Evolutionary conservation across 2,113 vertebrate species (phyloP).

Genomic region (Maccullochella peelii): DNA sequence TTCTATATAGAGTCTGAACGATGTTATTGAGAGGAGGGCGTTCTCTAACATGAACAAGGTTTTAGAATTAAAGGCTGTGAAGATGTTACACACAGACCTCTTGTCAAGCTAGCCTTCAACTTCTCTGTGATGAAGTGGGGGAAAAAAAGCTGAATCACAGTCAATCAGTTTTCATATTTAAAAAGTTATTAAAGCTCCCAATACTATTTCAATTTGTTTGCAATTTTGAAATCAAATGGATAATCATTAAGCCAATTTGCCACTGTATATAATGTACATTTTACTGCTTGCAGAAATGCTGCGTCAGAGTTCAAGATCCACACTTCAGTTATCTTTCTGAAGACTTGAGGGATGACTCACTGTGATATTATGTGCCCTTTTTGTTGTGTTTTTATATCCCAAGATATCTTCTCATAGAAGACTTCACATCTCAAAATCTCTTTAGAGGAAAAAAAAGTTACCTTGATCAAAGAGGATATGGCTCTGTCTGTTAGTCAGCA

Average conservation of each 20-base stretch:
- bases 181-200: background rate
- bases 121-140: background rate
- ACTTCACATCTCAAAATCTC: background rate
- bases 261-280: background rate
- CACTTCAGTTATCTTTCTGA: background rate
- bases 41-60: background rate
- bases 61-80: background rate
- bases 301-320: slow-evolving; percentile 24
- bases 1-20: background rate
- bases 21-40: background rate
- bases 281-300: background rate
- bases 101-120: background rate
- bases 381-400: background rate
- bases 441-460: background rate
- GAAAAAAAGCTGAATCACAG: background rate
- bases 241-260: slow-evolving; percentile 7
- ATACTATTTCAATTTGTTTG: background rate
- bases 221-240: background rate
- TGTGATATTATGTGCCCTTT: background rate
- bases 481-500: background rate
- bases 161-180: background rate
- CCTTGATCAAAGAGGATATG: background rate
- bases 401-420: background rate
- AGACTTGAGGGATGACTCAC: background rate
- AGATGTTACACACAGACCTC: background rate